These are phyloP conservation scores for Pipistrellus nathusii DNA, from an alignment of 2,797 vertebrate species.

Conservation along the genomic window DNA sequence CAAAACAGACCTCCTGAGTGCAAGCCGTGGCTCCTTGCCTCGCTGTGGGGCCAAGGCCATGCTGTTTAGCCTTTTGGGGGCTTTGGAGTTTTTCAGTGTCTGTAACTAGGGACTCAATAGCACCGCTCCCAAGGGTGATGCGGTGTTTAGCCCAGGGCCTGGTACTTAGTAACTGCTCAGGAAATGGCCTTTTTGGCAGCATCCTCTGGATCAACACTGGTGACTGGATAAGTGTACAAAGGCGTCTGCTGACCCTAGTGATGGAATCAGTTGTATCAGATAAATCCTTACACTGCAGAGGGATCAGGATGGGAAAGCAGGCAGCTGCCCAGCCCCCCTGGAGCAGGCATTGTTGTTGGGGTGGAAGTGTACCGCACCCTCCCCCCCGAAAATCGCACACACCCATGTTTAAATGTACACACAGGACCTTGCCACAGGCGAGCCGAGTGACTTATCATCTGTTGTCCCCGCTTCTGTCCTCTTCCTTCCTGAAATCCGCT, in stretches of 20 bases:
- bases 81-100: not conserved
- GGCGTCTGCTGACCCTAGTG: not conserved
- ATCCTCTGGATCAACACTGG: not conserved
- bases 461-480: constrained; percentile 23
- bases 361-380: not conserved
- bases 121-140: not conserved
- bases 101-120: not conserved
- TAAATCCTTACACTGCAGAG: not conserved
- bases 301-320: not conserved
- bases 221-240: not conserved
- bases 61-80: not conserved
- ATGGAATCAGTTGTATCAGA: not conserved
- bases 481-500: constrained; percentile 70
- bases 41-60: not conserved
- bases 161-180: not conserved
- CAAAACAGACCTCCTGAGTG: not conserved
- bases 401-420: constrained; percentile 24
- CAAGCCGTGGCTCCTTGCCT: not conserved
- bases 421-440: constrained; percentile 16
- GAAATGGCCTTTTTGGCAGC: not conserved
- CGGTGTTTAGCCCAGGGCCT: not conserved
- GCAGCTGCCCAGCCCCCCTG: not conserved
- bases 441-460: constrained; percentile 22
- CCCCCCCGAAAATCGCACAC: not conserved
- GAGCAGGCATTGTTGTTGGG: not conserved